Base-by-base conservation (phyloP, 1,140 invertebrate species). In the Lepidurus couesii region DNA sequence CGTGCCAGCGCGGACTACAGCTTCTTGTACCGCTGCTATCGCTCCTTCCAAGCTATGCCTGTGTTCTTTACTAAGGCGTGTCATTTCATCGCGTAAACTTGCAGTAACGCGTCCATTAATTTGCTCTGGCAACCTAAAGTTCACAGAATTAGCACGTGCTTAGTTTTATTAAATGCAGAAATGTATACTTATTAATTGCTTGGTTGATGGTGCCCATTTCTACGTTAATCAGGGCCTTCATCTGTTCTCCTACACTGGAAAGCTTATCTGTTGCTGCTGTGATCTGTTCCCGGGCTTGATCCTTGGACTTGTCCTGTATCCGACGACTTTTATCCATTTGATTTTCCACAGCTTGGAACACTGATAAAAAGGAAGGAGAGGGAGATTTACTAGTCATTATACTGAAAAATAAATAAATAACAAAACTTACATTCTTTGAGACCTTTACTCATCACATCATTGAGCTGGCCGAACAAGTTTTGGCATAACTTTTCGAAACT, bases 401-500 rank as follows among this genome's bases (percentile, higher is more conserved):
- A 16, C 2, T 1, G 1, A 65, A 10, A 47, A 0, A 10, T 47
- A 16, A 47, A 11, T 47, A 16, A 6, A 47, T 47, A 47, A 65
- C 1, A 9, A 79, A 4, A 87, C 91, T 90, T 88, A 97, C 95
- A 96, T 86, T 97, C 94, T 83, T 90, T 91, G 5, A 93, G 94
- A 80, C 95, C 95, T 80, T 88, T 88, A 65, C 90, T 89, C 84
- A 97, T 97, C 4, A 91, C 89, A 16, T 94, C 91, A 83, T 96
- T 94, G 3, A 97, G 89, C 86, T 97, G 95, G 44, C 89, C 87
- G 82, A 96, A 96, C 88, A 97, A 93, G 81, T 90, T 90, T 81
- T 92, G 90, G 82, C 92, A 93, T 73, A 92, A 90, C 84, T 91
- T 92, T 84, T 97, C 94, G 88, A 95, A 92, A 13, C 90, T 89